A percentile compares a stretch with the other conserved stretches of the same genome.
Conservation (phyloP, 2,888 invertebrate genomes). For the Ypsolopha sequella region DNA sequence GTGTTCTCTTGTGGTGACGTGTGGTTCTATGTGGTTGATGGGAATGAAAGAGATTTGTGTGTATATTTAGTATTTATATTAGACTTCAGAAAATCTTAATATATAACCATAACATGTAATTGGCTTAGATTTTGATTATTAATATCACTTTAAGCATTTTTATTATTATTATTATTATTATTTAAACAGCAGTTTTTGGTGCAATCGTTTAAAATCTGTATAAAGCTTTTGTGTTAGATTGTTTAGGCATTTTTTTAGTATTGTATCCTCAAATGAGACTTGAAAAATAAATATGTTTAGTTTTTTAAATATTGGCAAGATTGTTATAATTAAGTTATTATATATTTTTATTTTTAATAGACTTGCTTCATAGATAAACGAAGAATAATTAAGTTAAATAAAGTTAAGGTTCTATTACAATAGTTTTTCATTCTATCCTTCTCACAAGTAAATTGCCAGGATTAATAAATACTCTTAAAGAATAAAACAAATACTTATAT, state of each 20-base stretch:
- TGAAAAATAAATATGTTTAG: not conserved
- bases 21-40: constrained; percentile 16
- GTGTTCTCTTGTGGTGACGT: constrained; percentile 30
- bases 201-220: constrained; percentile 43
- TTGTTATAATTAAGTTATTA: constrained; percentile 1
- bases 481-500: constrained; percentile 67
- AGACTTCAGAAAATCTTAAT: constrained; percentile 40
- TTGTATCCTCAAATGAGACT: constrained; percentile 13
- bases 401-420: not conserved
- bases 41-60: constrained; percentile 6
- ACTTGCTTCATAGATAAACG: not conserved
- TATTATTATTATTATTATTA: no score
- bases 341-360: not conserved
- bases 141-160: constrained; percentile 38
- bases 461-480: not conserved
- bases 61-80: constrained; percentile 33
- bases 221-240: constrained; percentile 30
- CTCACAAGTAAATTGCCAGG: not conserved
- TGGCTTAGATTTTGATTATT: no score
- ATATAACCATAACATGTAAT: constrained; percentile 21
- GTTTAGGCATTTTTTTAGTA: constrained; percentile 18
- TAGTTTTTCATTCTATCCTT: not conserved
- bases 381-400: constrained; percentile 4
- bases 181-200: constrained; percentile 28
- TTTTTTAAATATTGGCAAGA: not conserved